Percentiles rank a stretch among this genome's conserved stretches.
phyloP scores from a whole-genome alignment of 2,888 invertebrate species.

The Globia sparganii region DNA sequence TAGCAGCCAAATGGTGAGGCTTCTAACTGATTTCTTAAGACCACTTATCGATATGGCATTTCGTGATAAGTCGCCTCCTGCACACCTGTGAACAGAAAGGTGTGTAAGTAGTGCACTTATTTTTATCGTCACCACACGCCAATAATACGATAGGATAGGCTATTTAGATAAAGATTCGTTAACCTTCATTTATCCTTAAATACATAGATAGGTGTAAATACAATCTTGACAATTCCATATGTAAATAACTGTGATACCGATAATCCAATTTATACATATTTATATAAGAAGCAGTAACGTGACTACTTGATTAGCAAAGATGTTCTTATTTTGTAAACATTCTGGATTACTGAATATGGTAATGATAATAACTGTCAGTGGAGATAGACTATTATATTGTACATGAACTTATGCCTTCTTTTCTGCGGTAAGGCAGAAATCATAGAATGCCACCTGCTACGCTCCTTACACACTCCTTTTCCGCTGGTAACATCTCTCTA shows the following conservation, averaged over 20 bases:
- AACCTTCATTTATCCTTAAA: constrained; percentile 34
- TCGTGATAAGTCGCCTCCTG: not conserved
- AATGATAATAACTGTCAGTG: not conserved
- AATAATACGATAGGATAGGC: not conserved
- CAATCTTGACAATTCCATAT: not conserved
- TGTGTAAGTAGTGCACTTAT: not conserved
- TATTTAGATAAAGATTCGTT: constrained; percentile 17
- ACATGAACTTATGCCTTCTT: not conserved
- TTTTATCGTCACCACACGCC: not conserved
- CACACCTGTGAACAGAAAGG: not conserved
- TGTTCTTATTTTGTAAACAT: constrained; percentile 11
- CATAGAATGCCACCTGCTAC: not conserved
- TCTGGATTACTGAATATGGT: constrained; percentile 17
- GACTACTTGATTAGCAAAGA: not conserved
- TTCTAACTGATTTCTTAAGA: not conserved
- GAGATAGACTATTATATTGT: not conserved
- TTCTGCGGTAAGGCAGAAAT: not conserved
- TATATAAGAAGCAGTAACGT: not conserved
- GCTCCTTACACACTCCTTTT: too few species aligned
- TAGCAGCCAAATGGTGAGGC: not conserved
- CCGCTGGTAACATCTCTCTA: too few species aligned
- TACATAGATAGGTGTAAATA: constrained; percentile 10
- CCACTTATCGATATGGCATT: not conserved
- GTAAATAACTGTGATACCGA: not conserved
- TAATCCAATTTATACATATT: not conserved